Percentiles rank a stretch among this genome's conserved stretches.
Conservation (phyloP, 2,113 vertebrate species). For the Zapornia atra region DNA sequence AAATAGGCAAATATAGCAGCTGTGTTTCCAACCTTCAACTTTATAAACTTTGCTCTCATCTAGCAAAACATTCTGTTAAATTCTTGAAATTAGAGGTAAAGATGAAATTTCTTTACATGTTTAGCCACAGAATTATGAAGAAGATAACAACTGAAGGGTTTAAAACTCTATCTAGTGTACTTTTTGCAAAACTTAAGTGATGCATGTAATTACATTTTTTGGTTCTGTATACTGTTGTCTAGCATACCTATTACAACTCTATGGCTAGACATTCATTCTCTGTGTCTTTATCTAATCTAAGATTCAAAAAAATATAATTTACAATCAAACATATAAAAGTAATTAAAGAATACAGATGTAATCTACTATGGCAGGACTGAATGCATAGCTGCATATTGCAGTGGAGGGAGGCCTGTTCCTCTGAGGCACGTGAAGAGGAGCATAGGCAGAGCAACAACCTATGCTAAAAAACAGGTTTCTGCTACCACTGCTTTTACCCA, state of each 20-base stretch:
- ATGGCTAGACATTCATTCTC: background rate
- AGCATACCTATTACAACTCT: background rate
- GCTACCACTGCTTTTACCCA: background rate
- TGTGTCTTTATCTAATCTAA: background rate
- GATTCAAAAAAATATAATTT: background rate
- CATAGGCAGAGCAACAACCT: background rate
- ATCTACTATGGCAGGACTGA: background rate
- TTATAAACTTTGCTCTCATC: slow-evolving; percentile 33
- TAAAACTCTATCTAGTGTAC: background rate
- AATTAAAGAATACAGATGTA: background rate
- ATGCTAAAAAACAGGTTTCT: background rate
- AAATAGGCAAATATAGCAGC: slow-evolving; percentile 36
- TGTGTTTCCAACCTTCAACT: slow-evolving; percentile 48
- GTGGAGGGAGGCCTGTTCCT: background rate
- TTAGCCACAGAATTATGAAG: slow-evolving; percentile 16
- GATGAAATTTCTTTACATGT: slow-evolving; percentile 30
- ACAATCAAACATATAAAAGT: background rate
- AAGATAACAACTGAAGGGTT: background rate
- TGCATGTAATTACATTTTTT: background rate
- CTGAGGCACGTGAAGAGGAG: background rate
- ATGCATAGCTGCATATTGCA: background rate
- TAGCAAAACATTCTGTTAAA: slow-evolving; percentile 42
- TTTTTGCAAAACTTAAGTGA: slow-evolving; percentile 11
- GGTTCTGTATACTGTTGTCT: background rate
- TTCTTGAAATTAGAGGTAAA: slow-evolving; percentile 26